phyloP scores from a whole-genome alignment of 2,113 vertebrate genomes.

The Rhinoderma darwinii region DNA sequence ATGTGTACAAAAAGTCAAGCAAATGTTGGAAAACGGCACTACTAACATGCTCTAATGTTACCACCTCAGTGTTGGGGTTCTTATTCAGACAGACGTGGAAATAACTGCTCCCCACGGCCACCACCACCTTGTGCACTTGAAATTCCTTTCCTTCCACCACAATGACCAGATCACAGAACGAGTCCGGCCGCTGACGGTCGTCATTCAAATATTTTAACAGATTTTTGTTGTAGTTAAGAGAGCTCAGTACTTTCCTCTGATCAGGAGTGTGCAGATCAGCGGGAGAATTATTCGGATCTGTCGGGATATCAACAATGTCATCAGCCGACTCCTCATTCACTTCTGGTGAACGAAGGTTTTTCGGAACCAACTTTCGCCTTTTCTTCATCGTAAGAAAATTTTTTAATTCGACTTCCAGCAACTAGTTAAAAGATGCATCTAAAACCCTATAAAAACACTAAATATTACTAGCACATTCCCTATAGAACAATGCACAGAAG shows the following conservation, averaged over 20 bases:
- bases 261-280: conserved; percentile 45
- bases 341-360: conserved; percentile 68
- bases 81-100: conserved; percentile 92
- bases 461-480: neutral
- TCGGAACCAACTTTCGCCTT: conserved; percentile 74
- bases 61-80: conserved; percentile 79
- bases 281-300: conserved; percentile 62
- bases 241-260: conserved; percentile 77
- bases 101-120: conserved; percentile 96
- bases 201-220: conserved; percentile 91
- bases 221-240: conserved; percentile 83
- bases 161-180: conserved; percentile 90
- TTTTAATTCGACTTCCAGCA: neutral
- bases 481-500: neutral
- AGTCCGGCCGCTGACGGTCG: conserved; percentile 82
- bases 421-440: neutral
- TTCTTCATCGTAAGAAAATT: conserved; percentile 80
- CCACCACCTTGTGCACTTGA: conserved; percentile 90
- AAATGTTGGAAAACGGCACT: conserved; percentile 88
- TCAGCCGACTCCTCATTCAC: conserved; percentile 65
- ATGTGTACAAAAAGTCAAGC: conserved; percentile 92
- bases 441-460: neutral
- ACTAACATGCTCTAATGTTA: conserved; percentile 90
- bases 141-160: conserved; percentile 87
- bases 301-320: conserved; percentile 65